Evolutionary conservation across 2,888 invertebrate genomes (phyloP).

Genomic region (Meiosimyza platycephala): DNA sequence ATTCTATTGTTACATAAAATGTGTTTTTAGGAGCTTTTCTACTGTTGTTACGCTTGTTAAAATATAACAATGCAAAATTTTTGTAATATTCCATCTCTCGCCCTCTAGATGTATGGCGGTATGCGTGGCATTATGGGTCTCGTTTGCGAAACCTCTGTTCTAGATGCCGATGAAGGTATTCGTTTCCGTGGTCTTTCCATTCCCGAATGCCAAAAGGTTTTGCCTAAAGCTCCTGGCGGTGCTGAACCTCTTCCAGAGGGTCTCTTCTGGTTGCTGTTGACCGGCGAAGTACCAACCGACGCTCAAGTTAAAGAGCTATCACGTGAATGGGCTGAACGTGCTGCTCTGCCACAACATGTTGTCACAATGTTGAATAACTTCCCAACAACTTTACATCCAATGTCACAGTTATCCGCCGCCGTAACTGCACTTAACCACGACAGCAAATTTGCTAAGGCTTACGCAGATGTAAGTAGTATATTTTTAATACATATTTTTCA

Average conservation of each 20-base stretch:
- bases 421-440: slow-evolving; percentile 85
- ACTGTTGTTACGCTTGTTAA: too few species aligned
- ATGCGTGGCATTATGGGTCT: slow-evolving; percentile 94
- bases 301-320: slow-evolving; percentile 80
- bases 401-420: slow-evolving; percentile 87
- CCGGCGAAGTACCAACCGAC: slow-evolving; percentile 87
- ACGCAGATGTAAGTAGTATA: slow-evolving; percentile 65
- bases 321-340: slow-evolving; percentile 82
- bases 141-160: slow-evolving; percentile 91
- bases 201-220: slow-evolving; percentile 88
- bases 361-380: slow-evolving; percentile 85
- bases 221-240: slow-evolving; percentile 85
- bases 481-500: slow-evolving; percentile 15
- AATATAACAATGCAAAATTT: too few species aligned
- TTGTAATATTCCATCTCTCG: too few species aligned
- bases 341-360: slow-evolving; percentile 80
- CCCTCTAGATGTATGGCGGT: slow-evolving; percentile 80
- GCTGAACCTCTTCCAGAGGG: slow-evolving; percentile 91
- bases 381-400: slow-evolving; percentile 83
- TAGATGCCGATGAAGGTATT: slow-evolving; percentile 94
- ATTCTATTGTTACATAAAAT: too few species aligned
- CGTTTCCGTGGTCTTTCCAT: slow-evolving; percentile 92
- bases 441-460: slow-evolving; percentile 86
- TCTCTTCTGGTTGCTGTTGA: slow-evolving; percentile 92
- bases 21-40: too few species aligned